A percentile compares a stretch with the other conserved stretches of the same genome.
Evolutionary conservation across 2,113 vertebrate genomes (phyloP).

Genomic region (Peucedramus taeniatus): DNA sequence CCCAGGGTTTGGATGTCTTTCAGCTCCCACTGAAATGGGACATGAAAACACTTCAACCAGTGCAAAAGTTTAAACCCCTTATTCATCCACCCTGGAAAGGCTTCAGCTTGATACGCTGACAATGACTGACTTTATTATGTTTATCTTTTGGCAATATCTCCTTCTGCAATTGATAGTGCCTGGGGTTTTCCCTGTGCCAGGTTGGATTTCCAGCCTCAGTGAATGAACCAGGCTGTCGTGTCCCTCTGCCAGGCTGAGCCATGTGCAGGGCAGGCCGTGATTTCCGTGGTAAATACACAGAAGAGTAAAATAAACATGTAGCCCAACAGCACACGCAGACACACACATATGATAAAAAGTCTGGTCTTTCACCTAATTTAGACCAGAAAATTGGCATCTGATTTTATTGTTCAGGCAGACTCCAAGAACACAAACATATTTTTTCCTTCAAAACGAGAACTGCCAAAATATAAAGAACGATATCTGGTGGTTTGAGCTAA

Average conservation of each 20-base stretch:
- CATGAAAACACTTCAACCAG: constrained; percentile 7
- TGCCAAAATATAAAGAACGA: constrained; percentile 51
- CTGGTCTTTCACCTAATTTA: constrained; percentile 63
- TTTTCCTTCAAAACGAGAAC: constrained; percentile 37
- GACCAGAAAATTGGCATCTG: constrained; percentile 64
- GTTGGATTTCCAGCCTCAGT: constrained; percentile 28
- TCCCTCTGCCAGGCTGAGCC: constrained; percentile 34
- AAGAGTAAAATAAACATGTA: constrained; percentile 27
- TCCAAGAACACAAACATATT: constrained; percentile 62
- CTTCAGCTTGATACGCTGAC: background rate
- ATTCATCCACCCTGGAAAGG: constrained; percentile 16
- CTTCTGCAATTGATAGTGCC: background rate
- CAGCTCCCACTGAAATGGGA: background rate
- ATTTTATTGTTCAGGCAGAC: constrained; percentile 57
- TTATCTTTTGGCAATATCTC: constrained; percentile 56
- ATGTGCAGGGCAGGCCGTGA: background rate
- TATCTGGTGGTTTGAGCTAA: constrained; percentile 50
- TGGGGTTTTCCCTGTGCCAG: constrained; percentile 15
- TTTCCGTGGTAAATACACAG: background rate
- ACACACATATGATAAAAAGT: constrained; percentile 35
- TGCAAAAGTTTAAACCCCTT: constrained; percentile 47
- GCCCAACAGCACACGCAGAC: background rate
- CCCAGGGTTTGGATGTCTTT: background rate
- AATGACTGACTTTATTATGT: constrained; percentile 23
- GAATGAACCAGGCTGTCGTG: background rate